Base-by-base conservation (phyloP, 2,113 vertebrate species). In the Calypte anna region DNA sequence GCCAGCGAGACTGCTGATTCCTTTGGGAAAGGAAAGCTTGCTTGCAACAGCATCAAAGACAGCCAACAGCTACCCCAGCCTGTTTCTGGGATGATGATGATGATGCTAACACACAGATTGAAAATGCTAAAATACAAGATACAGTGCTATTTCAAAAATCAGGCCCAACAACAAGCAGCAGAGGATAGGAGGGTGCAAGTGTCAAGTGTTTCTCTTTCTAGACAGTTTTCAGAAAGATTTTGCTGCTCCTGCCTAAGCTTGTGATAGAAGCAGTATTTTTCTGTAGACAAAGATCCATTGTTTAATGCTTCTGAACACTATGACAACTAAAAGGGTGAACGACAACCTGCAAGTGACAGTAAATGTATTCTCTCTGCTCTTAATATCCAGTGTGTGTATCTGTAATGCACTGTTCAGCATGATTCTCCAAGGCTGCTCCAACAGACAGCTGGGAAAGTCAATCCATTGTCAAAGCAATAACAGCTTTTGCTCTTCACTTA, bases 261-360 rank as follows among this genome's bases (percentile, higher is more conserved):
- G 30, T 48, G n/a, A 77, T 25, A 61, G 14, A 81, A 27, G 36
- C 33, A 66, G 31, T 64, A 59, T 77, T 88, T 86, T 91, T 75
- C 53, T 46, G 62, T 54, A 84, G 85, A 84, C 59, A 91, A 90
- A 86, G 23, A 27, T 5, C 6, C 21, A 44, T 44, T 90, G 57
- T 86, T 91, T 70, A 90, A 85, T 27, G 55, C 78, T 88, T 91
- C 87, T 67, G 85, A 95, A 80, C 61, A 53, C 72, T 95, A 44
- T 90, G 72, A 81, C 55, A 78, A 10, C 46, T 59, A 62, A 36
- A 53, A 90, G 67, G 67, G 59, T 51, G 82, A 82, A 80, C 80
- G 67, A 55, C 67, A 91, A 68, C 63, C 82, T 67, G 51, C 2
- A 25, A 94, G 59, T 59, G 75, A 67, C 84, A 93, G 79, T 25